Evolutionary conservation across 35 echinoderm and acorn worm species (phyloP).

Genomic region (Acanthaster planci): DNA sequence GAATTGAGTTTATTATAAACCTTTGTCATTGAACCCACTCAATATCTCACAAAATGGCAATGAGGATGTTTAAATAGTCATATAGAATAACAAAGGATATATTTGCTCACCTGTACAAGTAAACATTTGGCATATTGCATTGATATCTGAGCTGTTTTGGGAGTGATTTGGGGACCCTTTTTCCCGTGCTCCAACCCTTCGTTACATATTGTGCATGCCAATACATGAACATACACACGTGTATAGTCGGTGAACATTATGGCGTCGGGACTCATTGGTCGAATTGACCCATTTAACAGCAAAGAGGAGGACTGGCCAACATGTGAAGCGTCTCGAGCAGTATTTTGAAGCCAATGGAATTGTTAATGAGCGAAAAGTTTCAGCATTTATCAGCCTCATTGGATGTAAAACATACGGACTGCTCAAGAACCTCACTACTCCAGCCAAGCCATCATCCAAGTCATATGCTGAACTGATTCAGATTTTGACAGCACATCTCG

Average conservation of each 20-base stretch:
- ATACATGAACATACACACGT: too few relatives aligned
- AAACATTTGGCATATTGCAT: not conserved
- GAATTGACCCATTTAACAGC: too few relatives aligned
- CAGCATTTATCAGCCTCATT: slow-evolving; percentile 10
- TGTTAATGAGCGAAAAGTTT: not conserved
- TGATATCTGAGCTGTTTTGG: not conserved
- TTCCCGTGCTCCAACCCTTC: too few relatives aligned
- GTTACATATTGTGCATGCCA: too few relatives aligned
- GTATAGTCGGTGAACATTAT: too few relatives aligned
- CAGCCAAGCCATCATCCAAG: not conserved
- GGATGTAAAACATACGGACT: slow-evolving; percentile 4
- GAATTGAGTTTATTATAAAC: too few relatives aligned
- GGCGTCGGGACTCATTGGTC: too few relatives aligned
- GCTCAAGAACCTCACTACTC: not conserved
- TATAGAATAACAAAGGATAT: not conserved
- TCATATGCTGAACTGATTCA: slow-evolving; percentile 4
- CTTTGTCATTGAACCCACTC: too few relatives aligned
- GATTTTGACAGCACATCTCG: not conserved
- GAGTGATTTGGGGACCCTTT: not conserved
- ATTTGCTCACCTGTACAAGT: not conserved
- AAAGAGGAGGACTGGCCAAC: too few relatives aligned
- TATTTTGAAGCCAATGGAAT: slow-evolving; percentile 1
- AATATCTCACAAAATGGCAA: not conserved
- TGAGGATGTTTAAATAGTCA: not conserved
- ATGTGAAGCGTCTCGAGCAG: too few relatives aligned